phyloP scores from a whole-genome alignment of 1,140 invertebrate species.

The Cepaea nemoralis region DNA sequence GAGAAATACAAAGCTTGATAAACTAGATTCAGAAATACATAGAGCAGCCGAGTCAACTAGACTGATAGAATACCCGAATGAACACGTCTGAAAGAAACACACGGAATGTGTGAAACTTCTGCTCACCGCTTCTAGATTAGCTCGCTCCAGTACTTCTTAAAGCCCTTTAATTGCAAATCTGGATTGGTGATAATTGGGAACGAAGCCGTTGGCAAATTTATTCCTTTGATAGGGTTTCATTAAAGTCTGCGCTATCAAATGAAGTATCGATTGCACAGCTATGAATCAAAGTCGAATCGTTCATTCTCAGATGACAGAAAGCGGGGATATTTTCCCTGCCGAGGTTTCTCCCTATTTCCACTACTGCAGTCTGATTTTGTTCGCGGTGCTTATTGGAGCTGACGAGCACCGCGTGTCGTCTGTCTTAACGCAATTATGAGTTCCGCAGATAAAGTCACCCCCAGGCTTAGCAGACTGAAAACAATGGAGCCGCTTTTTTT shows the following conservation, averaged over 20 bases:
- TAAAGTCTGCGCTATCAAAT: constrained; percentile 19
- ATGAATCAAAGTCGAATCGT: constrained; percentile 32
- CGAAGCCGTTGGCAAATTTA: constrained; percentile 36
- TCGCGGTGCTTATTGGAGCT: constrained; percentile 9
- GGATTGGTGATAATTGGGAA: constrained; percentile 26
- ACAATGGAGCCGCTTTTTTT: constrained; percentile 13
- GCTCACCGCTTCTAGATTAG: too few relatives aligned
- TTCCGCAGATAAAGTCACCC: neutral
- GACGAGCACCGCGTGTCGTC: constrained; percentile 13
- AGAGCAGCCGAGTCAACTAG: too few relatives aligned
- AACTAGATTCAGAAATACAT: too few relatives aligned
- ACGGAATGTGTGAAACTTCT: too few relatives aligned
- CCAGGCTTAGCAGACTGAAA: neutral
- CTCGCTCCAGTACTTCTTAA: neutral
- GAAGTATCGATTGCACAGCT: constrained; percentile 26
- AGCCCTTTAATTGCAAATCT: constrained; percentile 35
- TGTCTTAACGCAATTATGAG: constrained; percentile 35
- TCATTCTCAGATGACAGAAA: constrained; percentile 13
- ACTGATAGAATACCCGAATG: too few relatives aligned
- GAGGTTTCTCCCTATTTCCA: constrained; percentile 8
- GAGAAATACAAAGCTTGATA: too few relatives aligned
- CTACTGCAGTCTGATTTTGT: constrained; percentile 1
- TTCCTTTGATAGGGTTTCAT: constrained; percentile 34
- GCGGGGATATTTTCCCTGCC: neutral
- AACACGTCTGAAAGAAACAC: too few relatives aligned